Evolutionary conservation across 2,113 vertebrate genomes (phyloP).

Genomic region (Noctilio leporinus): DNA sequence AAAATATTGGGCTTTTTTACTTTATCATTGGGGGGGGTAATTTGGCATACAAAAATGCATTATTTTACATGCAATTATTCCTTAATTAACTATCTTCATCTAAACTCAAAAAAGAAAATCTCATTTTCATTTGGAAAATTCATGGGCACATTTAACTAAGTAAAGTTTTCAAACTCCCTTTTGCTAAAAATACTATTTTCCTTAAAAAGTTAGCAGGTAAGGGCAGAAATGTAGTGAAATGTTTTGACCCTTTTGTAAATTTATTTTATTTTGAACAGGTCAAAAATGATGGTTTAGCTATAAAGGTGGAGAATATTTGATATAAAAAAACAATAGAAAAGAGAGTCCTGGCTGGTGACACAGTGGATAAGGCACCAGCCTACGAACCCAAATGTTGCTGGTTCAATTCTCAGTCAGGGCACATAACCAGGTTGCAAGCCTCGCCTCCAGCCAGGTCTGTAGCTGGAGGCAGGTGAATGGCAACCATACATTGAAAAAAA

Average conservation of each 20-base stretch:
- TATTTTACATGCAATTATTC: background rate
- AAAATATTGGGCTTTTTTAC: background rate
- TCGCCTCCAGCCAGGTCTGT: too few relatives aligned
- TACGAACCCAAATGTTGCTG: too few relatives aligned
- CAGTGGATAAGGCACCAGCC: too few relatives aligned
- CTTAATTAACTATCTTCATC: background rate
- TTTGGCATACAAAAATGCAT: background rate
- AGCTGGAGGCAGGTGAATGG: too few relatives aligned
- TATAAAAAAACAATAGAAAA: constrained; percentile 11
- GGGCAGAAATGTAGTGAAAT: constrained; percentile 56
- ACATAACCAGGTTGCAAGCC: too few relatives aligned
- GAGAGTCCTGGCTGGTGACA: too few relatives aligned
- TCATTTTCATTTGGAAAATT: background rate
- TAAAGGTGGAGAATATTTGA: constrained; percentile 76
- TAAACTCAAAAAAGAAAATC: background rate
- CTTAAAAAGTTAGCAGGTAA: constrained; percentile 23
- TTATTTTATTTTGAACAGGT: constrained; percentile 65
- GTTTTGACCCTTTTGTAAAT: constrained; percentile 61
- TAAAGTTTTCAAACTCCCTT: background rate
- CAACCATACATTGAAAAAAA: too few relatives aligned
- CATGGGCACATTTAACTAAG: background rate
- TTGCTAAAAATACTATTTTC: constrained; percentile 24
- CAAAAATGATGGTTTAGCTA: constrained; percentile 55
- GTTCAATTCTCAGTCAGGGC: too few relatives aligned
- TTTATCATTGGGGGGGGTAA: background rate